Base-by-base conservation (phyloP, 2,888 invertebrate genomes). In the Eupithecia abbreviata region DNA sequence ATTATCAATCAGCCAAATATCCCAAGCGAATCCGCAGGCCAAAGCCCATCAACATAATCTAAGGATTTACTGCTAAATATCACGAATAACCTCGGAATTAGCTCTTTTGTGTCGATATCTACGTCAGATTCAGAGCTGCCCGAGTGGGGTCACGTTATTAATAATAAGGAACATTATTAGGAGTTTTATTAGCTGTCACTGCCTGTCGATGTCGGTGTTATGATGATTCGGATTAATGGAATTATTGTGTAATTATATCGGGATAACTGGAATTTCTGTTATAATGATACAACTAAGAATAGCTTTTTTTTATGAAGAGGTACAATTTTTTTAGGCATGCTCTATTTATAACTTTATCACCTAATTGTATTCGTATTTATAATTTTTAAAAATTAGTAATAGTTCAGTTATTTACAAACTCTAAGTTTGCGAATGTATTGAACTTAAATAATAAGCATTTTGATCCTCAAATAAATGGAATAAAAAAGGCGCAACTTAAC, bases 151-250 rank as follows among this genome's bases (percentile, higher is more conserved):
- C 90, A 82, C 78, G 86, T 88, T 87, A 85, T 83, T 84, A 85
- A 82, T 84, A 82, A 85, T 85, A 87, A 84, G 81, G 81, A 83
- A 84, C 84, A 84, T 87, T 87, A 87, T 88, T 86, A 88, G 80
- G 88, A 89, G 87, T 91, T 91, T 90, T 91, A 91, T 92, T 90
- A 87, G 88, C 89, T 89, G 89, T 87, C 89, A 87, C 81, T 82
- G 6, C 47, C 18, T 69, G 47, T 84, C 82, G 81, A 82, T 62
- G 4, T 62, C 62, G 81, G 85, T 86, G 70, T 77, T 79, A 76
- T 73, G 79, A 73, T 77, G 75, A 78, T 76, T 65, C 41, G 58
- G 75, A 47, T 79, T 77, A 79, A 68, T 62, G 71, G 78, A 77
- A 77, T 80, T 79, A 80, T 80, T 79, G 74, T 49, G 55, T 68